Percentiles rank a stretch among this genome's conserved stretches.
phyloP scores from a whole-genome alignment of 2,113 vertebrate species.

The Phylloscopus whistleri region DNA sequence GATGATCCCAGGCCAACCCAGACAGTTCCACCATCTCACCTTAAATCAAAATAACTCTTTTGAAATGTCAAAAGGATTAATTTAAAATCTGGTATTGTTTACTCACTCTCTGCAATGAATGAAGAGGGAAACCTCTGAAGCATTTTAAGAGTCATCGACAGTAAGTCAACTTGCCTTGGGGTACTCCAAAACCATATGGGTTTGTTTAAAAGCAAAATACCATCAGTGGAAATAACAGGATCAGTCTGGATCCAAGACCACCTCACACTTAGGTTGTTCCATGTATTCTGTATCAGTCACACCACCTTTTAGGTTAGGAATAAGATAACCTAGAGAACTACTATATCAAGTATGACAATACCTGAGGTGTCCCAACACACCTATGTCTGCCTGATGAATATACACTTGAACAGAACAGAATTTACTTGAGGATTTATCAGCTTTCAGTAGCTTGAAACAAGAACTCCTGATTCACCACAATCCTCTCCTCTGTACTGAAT shows the following conservation, averaged over 20 bases:
- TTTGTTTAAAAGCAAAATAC: not conserved
- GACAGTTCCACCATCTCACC: not conserved
- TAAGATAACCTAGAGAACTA: not conserved
- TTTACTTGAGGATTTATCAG: not conserved
- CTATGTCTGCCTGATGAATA: not conserved
- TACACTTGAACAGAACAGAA: not conserved
- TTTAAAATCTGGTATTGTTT: not conserved
- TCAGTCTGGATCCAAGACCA: not conserved
- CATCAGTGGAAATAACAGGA: not conserved
- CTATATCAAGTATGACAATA: not conserved
- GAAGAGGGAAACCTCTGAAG: not conserved
- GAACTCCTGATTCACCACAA: not conserved
- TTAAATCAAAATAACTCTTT: not conserved
- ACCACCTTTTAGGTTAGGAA: not conserved
- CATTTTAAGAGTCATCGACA: not conserved
- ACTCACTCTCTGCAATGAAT: not conserved
- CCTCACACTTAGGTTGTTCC: not conserved
- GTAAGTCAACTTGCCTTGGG: not conserved
- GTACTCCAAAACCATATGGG: not conserved
- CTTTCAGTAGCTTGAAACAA: not conserved
- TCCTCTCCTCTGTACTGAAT: not conserved
- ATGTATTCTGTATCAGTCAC: not conserved
- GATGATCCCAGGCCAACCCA: not conserved
- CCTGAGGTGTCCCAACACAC: not conserved
- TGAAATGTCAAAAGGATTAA: not conserved